Conservation (phyloP, 2,113 vertebrate genomes). For the Salvelinus sp. region DNA sequence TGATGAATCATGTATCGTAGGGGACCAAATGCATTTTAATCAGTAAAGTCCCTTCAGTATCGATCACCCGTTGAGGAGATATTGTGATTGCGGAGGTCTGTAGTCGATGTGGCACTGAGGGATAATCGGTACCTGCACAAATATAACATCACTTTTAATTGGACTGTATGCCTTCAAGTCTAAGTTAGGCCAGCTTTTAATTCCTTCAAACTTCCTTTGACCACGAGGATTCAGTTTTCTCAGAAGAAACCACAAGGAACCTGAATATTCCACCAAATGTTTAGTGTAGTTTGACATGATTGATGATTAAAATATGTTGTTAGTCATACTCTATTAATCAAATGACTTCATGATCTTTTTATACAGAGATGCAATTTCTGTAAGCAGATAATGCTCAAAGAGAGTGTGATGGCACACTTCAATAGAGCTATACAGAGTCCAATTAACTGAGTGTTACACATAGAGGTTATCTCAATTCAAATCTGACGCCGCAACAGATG, state of each 20-base stretch:
- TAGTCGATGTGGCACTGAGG: slow-evolving; percentile 12
- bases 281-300: too few species aligned
- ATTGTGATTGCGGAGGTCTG: slow-evolving; percentile 24
- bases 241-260: slow-evolving; percentile 38
- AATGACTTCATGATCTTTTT: too few species aligned
- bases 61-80: slow-evolving; percentile 21
- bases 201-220: background rate
- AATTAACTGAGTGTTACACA: background rate
- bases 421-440: too few species aligned
- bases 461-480: slow-evolving; percentile 49
- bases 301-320: too few species aligned
- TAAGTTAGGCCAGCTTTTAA: background rate
- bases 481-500: slow-evolving; percentile 35
- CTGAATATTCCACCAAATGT: background rate
- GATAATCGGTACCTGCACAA: slow-evolving; percentile 11
- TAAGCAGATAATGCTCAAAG: too few species aligned
- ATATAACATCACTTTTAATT: slow-evolving; percentile 24
- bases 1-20: slow-evolving; percentile 30
- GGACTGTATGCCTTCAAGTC: slow-evolving; percentile 9
- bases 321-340: too few species aligned
- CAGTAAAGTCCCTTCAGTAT: slow-evolving; percentile 20
- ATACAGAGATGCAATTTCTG: too few species aligned
- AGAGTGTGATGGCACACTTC: background rate
- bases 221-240: background rate
- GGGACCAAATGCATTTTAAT: slow-evolving; percentile 35